A percentile compares a stretch with the other conserved stretches of the same genome.
phyloP scores from a whole-genome alignment of 2,888 invertebrate genomes.

The Sesia bembeciformis region DNA sequence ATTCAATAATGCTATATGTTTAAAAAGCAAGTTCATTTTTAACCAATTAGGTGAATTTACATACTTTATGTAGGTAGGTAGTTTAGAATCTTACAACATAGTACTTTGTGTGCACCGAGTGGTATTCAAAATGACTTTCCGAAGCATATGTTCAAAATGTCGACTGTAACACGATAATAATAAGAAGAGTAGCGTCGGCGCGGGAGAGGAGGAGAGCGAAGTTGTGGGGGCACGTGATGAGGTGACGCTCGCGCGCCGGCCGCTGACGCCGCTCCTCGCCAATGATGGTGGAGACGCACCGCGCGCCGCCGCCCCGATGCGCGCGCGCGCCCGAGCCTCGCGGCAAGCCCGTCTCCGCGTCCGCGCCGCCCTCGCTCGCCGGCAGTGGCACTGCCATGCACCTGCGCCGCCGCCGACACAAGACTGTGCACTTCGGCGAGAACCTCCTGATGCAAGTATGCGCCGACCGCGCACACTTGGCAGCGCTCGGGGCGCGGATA shows the following conservation, averaged over 20 bases:
- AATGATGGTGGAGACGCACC: constrained; percentile 73
- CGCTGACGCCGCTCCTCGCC: constrained; percentile 67
- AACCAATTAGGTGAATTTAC: no score
- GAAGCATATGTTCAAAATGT: constrained; percentile 15
- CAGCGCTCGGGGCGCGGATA: constrained; percentile 62
- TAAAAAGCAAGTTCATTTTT: no score
- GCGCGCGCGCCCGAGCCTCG: constrained; percentile 55
- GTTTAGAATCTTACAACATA: not conserved
- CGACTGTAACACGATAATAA: constrained; percentile 21
- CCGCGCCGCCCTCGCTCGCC: constrained; percentile 71
- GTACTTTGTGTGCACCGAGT: not conserved
- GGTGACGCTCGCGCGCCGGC: constrained; percentile 67
- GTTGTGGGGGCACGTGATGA: constrained; percentile 44
- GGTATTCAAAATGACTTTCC: constrained; percentile 14
- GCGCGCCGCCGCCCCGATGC: constrained; percentile 61
- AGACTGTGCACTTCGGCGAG: constrained; percentile 86
- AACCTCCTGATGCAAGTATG: constrained; percentile 83
- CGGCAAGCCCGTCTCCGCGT: constrained; percentile 68
- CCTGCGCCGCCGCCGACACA: constrained; percentile 81
- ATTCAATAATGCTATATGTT: no score
- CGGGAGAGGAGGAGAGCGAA: constrained; percentile 20
- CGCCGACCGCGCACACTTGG: constrained; percentile 77
- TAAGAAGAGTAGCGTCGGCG: constrained; percentile 19
- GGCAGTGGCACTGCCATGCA: constrained; percentile 71
- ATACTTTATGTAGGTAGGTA: not conserved